Base-by-base conservation (phyloP, 2,888 invertebrate species). In the Lasioglossum malachurum region DNA sequence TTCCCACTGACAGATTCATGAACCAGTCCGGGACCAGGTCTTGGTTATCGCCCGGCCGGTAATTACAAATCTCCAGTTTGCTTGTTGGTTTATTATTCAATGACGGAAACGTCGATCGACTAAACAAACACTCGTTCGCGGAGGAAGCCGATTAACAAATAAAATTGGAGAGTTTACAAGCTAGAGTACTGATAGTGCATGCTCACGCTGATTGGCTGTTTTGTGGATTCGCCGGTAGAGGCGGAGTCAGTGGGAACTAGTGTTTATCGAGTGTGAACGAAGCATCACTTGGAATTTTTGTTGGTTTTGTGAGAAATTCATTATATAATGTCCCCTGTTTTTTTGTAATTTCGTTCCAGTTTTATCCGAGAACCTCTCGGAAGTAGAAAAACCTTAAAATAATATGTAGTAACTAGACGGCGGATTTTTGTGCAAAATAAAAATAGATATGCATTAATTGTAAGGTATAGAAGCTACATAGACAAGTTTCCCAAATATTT, bases 1-100 rank as follows among this genome's bases (percentile, higher is more conserved):
- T 38, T 69, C 67, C 67, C 35, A 69, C 8, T 69, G 67, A 35
- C 67, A 69, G 67, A 69, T 69, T 69, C 67, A 38, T 38, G 38
- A 69, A 69, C 67, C 67, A 31, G 67, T 69, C 67, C 67, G 35
- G 35, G 19, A 31, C 53, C 67, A 31, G 19, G 2, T 2, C 35
- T 31, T 38, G 38, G 19, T 3, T 69, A 19, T 35, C 67, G 38
- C 2, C 2, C 19, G 3, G 19, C 38, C 19, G 31, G 38, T 69
- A 69, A 69, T 69, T 69, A 69, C 67, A 69, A 38, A 69, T 35
- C 31, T 69, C 67, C 8, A 3, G 67, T 27, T 31, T 31, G 2
- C 64, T 31, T 31, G 19, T 27, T 27, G 31, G 14, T 64, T 64
- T 31, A 31, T 64, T 64, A 31, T 31, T 64, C 64, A 16, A 64